Evolutionary conservation across 2,888 invertebrate genomes (phyloP).

Genomic region (Drosophila fulvimacula): DNA sequence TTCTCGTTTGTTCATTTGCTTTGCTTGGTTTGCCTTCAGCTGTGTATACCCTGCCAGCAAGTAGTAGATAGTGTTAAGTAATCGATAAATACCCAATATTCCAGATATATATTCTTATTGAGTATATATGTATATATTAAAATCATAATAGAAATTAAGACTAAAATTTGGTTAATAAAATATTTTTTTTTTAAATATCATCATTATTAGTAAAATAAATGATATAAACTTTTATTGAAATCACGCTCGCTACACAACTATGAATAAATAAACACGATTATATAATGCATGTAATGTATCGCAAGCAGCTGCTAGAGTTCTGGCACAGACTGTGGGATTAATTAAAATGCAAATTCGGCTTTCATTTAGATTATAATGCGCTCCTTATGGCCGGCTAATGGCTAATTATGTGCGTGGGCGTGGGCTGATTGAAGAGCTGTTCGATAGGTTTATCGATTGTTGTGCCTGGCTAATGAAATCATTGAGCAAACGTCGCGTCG

Average conservation of each 20-base stretch:
- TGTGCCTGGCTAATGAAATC: constrained; percentile 69
- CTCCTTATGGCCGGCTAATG: constrained; percentile 24
- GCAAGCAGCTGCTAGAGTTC: constrained; percentile 23
- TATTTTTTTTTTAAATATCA: too few species aligned
- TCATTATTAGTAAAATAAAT: too few species aligned
- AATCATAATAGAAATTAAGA: too few species aligned
- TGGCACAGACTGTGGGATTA: constrained; percentile 36
- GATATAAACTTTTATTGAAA: too few species aligned
- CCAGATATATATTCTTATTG: too few species aligned
- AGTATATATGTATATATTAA: too few species aligned
- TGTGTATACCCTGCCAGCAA: background rate
- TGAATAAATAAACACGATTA: too few species aligned
- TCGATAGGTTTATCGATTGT: constrained; percentile 55
- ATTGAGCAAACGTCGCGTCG: constrained; percentile 53
- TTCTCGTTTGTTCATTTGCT: constrained; percentile 22
- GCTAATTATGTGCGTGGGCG: constrained; percentile 49
- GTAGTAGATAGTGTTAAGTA: background rate
- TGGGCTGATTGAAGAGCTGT: constrained; percentile 43
- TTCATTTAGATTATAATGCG: constrained; percentile 56
- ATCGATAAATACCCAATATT: background rate
- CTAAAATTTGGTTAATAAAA: too few species aligned
- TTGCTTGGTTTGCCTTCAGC: constrained; percentile 12
- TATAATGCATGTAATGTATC: too few species aligned
- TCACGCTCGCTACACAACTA: background rate
- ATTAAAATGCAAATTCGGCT: constrained; percentile 57